Evolutionary conservation across 35 echinoderm and acorn worm species (phyloP), one percentile per base, ranked within the genome.

Genomic region (Patiria miniata): DNA sequence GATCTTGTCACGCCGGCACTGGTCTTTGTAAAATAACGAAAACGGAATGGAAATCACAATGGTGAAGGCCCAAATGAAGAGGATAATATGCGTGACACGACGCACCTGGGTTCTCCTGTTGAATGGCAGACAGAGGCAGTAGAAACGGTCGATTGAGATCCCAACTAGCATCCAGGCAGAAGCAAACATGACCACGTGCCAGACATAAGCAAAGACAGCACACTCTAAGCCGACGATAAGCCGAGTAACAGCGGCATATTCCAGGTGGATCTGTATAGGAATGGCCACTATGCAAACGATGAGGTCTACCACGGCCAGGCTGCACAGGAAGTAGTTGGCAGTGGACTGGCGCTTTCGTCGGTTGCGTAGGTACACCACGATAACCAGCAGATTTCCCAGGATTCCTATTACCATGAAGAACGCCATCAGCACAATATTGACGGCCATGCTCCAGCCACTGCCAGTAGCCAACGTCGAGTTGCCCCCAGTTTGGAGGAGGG

Each of bases 291-390:
- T 82, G 28, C 96, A 99, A 23, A 99, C 96, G 18, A 86, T 89
- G 15, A 92, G 80, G 52, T 99, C 96, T 2, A 90, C 87, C 33
- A 94, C 26, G 0, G 93, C 96, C 30, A 99, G 68, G 51, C 93
- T 99, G 77, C 96, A 99, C 0, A 99, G 93, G 68, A 99, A 99
- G 78, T 99, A 89, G 52, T 99, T 99, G 8, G 96, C 96, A 6
- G 96, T 94, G 39, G 92, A 99, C 55, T 99, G 92, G 68, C 91
- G 91, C 17, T 86, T 33, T 14, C 59, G 30, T 16, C 88, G 77
- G 78, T 94, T 91, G 36, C 86, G 88, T 0, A 90, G 18, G 59
- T 94, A 99, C 5, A 99, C 96, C 5, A 68, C 36, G n/a, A 99
- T 89, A 18, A 99, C 90, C 1, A 99, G 61, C 16, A 92, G 77